phyloP scores from a whole-genome alignment of 2,113 vertebrate genomes.

The Nematolebias whitei region DNA sequence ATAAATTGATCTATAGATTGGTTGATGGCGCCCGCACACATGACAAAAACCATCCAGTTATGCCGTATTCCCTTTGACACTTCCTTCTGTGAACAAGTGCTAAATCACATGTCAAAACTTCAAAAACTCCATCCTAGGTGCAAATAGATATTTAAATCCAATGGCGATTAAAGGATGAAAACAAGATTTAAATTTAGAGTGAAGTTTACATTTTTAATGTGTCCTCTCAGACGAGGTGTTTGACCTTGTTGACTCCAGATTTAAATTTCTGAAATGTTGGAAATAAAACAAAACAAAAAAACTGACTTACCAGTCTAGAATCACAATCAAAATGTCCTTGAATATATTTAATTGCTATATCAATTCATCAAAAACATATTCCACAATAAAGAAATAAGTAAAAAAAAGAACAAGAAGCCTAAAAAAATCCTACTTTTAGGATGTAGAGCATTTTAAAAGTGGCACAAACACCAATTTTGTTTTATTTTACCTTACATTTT shows the following conservation, averaged over 20 bases:
- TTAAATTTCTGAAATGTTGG: not conserved
- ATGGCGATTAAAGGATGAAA: not conserved
- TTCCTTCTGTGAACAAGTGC: not conserved
- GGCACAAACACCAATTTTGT: not conserved
- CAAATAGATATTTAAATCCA: not conserved
- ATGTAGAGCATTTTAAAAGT: not conserved
- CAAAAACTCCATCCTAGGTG: not conserved
- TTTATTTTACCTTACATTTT: not conserved
- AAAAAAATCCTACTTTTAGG: not conserved
- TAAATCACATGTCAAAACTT: not conserved
- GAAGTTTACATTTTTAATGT: slow-evolving; percentile 2
- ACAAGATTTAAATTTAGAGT: not conserved
- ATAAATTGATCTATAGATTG: slow-evolving; percentile 26
- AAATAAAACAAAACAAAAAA: not conserved
- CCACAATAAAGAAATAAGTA: not conserved
- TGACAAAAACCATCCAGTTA: slow-evolving; percentile 40
- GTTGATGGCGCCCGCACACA: slow-evolving; percentile 15
- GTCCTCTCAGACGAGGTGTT: slow-evolving; percentile 10
- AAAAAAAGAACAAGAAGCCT: not conserved
- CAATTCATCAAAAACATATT: slow-evolving; percentile 2
- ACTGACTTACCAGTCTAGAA: not conserved
- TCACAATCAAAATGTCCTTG: not conserved
- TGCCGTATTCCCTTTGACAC: slow-evolving; percentile 8
- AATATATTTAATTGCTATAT: not conserved
- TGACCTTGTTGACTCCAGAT: not conserved